A percentile compares a stretch with the other conserved stretches of the same genome.
These are phyloP conservation scores for Drosophila aldrichi DNA, from an alignment of 2,888 invertebrate species.

Conservation along the genomic window DNA sequence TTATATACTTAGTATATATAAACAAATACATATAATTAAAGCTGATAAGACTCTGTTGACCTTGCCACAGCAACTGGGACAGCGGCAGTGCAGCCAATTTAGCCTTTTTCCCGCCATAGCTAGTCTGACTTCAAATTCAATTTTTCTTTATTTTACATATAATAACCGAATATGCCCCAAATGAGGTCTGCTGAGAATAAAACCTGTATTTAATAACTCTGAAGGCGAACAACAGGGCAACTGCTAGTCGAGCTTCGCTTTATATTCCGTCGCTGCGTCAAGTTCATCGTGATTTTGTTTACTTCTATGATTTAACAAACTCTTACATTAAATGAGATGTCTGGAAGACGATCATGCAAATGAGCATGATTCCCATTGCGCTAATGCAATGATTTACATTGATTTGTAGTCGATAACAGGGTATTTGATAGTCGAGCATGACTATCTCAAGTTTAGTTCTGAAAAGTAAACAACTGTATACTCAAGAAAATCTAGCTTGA, in stretches of 20 bases:
- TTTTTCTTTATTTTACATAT: neutral
- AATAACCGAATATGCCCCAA: neutral
- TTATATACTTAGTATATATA: neutral
- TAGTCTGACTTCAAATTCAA: neutral
- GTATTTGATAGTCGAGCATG: neutral
- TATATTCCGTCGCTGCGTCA: neutral
- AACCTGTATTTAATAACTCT: neutral
- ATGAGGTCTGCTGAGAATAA: too few species aligned
- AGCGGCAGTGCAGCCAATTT: slow-evolving; percentile 12
- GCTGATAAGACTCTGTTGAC: slow-evolving; percentile 23
- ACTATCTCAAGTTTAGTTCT: neutral
- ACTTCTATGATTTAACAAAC: neutral
- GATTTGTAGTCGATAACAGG: neutral
- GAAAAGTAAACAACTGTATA: neutral
- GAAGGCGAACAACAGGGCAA: neutral
- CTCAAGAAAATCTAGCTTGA: neutral
- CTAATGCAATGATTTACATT: too few species aligned
- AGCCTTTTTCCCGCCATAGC: slow-evolving; percentile 2
- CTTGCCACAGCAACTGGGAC: slow-evolving; percentile 60
- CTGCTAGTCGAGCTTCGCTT: neutral
- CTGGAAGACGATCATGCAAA: neutral
- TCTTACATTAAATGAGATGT: neutral
- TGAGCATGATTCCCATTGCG: too few species aligned
- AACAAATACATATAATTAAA: neutral
- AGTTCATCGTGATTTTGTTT: neutral